phyloP scores from a whole-genome alignment of 2,113 vertebrate genomes.

The Xyrauchen texanus region DNA sequence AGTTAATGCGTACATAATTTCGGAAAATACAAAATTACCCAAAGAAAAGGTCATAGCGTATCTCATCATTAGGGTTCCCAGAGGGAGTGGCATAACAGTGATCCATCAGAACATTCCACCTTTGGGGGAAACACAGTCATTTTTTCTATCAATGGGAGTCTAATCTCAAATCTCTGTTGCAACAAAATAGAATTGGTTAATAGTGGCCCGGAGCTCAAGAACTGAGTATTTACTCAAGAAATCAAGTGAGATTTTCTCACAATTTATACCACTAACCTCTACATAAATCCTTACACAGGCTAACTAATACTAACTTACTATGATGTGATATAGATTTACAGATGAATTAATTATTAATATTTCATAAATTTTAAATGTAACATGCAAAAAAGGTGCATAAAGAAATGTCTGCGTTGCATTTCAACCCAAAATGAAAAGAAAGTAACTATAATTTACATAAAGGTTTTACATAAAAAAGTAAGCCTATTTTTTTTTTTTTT shows the following conservation, averaged over 20 bases:
- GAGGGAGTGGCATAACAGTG: conserved; percentile 97
- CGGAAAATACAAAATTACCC: conserved; percentile 76
- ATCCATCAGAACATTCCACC: conserved; percentile 98
- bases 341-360: too few species aligned
- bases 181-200: not conserved
- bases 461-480: too few species aligned
- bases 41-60: conserved; percentile 93
- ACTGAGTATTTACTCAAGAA: not conserved
- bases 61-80: conserved; percentile 93
- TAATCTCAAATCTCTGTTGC: conserved; percentile 59
- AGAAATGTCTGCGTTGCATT: too few species aligned
- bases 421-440: too few species aligned
- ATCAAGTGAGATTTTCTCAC: not conserved
- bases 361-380: too few species aligned
- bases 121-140: conserved; percentile 64
- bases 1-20: conserved; percentile 65
- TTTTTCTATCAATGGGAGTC: conserved; percentile 57
- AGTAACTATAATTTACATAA: too few species aligned
- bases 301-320: too few species aligned
- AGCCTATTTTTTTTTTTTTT: too few species aligned
- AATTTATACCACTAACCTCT: not conserved
- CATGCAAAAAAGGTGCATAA: too few species aligned
- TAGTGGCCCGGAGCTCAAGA: not conserved
- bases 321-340: too few species aligned
- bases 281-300: too few species aligned